Base-by-base conservation (phyloP, 1,140 invertebrate species). In the Adoxophyes honmai region DNA sequence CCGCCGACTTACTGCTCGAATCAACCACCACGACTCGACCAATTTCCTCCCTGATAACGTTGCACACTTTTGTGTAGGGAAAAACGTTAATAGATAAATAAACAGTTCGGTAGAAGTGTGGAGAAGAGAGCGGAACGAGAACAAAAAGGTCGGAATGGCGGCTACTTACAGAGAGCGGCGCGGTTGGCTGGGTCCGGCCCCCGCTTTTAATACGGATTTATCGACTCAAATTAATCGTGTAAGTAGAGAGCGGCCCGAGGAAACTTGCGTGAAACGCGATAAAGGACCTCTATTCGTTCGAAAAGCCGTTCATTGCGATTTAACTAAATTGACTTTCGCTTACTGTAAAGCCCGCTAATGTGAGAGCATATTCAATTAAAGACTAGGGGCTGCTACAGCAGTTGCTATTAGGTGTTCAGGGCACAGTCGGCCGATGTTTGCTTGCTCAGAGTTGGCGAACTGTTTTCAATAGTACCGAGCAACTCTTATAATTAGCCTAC, bases 221-320 rank as follows among this genome's bases (percentile, higher is more conserved):
- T 87, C 70, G 81, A 78, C 77, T 87, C 79, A 87, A 87, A 87
- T 85, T 87, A 85, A 87, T 87, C 79, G 77, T 82, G 76, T 80
- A 82, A 85, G 78, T 78, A 77, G 73, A 78, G 75, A 78, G 60
- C 66, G 62, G 70, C 69, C 65, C 65, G 67, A 76, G 71, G 73
- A 79, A 82, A 81, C 73, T 87, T 82, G 78, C 74, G 80, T 87
- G 75, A 76, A 85, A 79, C 68, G 66, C 78, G 72, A 82, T 81
- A 78, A 81, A 82, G 67, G 68, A 73, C 66, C 73, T 72, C 63
- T 65, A 73, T 76, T 78, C 70, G 70, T 73, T 70, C 65, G 68
- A 65, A 76, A 64, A 71, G 64, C 66, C 59, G 61, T 72, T 73
- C 64, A 66, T 70, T 73, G 64, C 61, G 64, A 77, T 74, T 72